These are phyloP conservation scores for Ophion obscuratus DNA, from an alignment of 2,888 invertebrate species.

Conservation along the genomic window DNA sequence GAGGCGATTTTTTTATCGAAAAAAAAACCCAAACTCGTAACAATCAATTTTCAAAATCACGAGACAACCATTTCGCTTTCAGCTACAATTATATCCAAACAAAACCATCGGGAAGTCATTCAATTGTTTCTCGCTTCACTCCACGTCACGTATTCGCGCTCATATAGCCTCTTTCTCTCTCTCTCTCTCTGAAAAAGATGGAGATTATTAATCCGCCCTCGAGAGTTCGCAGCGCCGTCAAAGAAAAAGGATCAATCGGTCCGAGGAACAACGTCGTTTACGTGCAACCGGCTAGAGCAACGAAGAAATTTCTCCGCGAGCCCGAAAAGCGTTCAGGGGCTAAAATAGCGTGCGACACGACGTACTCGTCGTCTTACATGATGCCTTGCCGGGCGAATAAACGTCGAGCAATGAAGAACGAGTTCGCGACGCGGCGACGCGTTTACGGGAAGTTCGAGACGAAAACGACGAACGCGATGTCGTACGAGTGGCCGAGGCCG, in stretches of 20 bases:
- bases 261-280: constrained; percentile 44
- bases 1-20: not conserved
- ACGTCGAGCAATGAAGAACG: constrained; percentile 5
- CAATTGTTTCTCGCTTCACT: constrained; percentile 38
- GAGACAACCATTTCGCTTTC: not conserved
- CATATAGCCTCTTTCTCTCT: not conserved
- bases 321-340: constrained; percentile 43
- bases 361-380: constrained; percentile 67
- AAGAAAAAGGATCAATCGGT: constrained; percentile 20
- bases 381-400: constrained; percentile 16
- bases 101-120: not conserved
- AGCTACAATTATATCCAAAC: constrained; percentile 6
- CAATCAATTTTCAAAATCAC: not conserved
- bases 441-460: constrained; percentile 65
- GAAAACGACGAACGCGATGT: constrained; percentile 68
- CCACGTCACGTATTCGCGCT: constrained; percentile 14
- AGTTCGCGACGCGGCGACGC: not conserved
- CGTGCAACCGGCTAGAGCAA: constrained; percentile 57
- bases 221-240: constrained; percentile 12
- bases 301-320: constrained; percentile 16
- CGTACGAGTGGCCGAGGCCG: constrained; percentile 60
- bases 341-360: constrained; percentile 65
- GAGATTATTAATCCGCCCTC: constrained; percentile 55
- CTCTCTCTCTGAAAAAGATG: constrained; percentile 46
- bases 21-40: not conserved